Evolutionary conservation across 1,140 invertebrate genomes (phyloP), one percentile per base, ranked within the genome.

Genomic region (Papilio helenus): DNA sequence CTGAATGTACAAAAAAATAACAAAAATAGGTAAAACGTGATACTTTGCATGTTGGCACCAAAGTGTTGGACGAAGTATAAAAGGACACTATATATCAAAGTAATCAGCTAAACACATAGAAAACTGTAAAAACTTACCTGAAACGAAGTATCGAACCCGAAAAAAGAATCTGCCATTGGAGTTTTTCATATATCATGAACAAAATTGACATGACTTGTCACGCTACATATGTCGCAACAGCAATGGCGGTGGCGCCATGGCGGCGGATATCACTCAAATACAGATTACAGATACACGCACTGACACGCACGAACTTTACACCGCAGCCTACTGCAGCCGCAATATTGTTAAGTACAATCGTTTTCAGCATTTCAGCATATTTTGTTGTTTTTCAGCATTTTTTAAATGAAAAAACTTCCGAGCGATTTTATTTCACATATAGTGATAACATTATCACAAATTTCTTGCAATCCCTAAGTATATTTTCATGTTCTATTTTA

Each of bases 111-210:
- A 74, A 72, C 71, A n/a, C 20, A 51, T 71, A 79, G 84, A 85
- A 88, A 83, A 79, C 72, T 79, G 46, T 78, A 74, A 71, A 80
- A 93, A 95, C 96, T 97, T 95, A 97, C 97, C 95, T 96, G 96
- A 95, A 96, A 90, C 89, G 96, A 95, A 92, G 96, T 96, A 95
- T 97, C 96, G 94, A 97, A 97, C 95, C 96, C 96, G 95, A 97
- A 97, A 96, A 97, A 97, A 95, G 96, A 96, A 96, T 97, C 96
- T 96, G 97, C 97, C 97, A 97, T 97, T 96, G 96, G 96, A 95
- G 95, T 95, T 96, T 95, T 95, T 95, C 95, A 95, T 95, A 94
- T 95, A 93, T 95, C 93, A 95, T 92, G 90, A 84, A 93, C 91
- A 88, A 95, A 95, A 96, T 95, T 96, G 95, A 96, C 96, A 96